Evolutionary conservation across 1,140 invertebrate genomes (phyloP).

Genomic region (Laupala kohalensis): DNA sequence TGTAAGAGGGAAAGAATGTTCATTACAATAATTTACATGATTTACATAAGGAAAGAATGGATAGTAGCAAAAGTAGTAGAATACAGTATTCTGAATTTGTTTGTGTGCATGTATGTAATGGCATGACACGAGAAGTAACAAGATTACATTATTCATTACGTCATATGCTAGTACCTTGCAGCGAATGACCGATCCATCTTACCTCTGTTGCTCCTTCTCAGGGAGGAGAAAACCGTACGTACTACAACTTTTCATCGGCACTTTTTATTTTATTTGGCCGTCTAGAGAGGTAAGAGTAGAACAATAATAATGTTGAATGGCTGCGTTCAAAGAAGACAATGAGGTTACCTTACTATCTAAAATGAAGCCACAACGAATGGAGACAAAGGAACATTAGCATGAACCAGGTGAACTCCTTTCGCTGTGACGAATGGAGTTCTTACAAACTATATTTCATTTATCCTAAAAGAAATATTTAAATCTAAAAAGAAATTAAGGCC

Average conservation of each 20-base stretch:
- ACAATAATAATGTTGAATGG: conserved; percentile 14
- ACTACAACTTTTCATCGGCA: conserved; percentile 18
- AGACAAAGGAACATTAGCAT: neutral
- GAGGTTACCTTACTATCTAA: conserved; percentile 3
- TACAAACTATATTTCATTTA: neutral
- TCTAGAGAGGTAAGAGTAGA: conserved; percentile 19
- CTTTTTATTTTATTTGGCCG: conserved; percentile 15
- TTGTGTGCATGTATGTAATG: neutral
- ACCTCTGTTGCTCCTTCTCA: conserved; percentile 11
- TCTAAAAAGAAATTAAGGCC: neutral
- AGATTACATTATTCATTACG: conserved; percentile 14
- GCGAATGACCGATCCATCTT: conserved; percentile 14
- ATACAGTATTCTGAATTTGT: neutral
- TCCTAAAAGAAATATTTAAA: neutral
- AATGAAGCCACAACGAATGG: neutral
- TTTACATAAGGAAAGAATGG: too few relatives aligned
- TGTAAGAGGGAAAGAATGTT: too few relatives aligned
- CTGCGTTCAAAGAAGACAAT: conserved; percentile 16
- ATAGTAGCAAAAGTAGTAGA: neutral
- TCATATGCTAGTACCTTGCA: conserved; percentile 15
- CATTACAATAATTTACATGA: too few relatives aligned
- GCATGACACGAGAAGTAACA: conserved; percentile 3
- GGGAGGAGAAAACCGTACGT: conserved; percentile 12
- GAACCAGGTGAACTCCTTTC: neutral
- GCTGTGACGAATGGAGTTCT: neutral